phyloP scores from a whole-genome alignment of 2,113 vertebrate genomes.

The Nerophis ophidion region DNA sequence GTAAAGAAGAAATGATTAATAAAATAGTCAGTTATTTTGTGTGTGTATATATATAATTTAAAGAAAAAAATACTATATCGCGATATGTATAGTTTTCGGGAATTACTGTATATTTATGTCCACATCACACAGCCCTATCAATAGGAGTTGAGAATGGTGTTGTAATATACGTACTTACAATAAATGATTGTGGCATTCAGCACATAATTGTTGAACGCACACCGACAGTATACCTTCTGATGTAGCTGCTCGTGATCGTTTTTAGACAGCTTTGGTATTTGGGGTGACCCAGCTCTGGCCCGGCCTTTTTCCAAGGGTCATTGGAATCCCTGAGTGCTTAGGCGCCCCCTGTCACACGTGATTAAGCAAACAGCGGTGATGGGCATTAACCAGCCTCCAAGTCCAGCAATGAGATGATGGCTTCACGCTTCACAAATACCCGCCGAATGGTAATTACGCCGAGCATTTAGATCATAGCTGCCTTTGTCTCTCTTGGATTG shows the following conservation, averaged over 20 bases:
- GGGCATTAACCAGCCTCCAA: conserved; percentile 70
- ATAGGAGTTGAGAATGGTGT: conserved; percentile 7
- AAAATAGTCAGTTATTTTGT: too few species aligned
- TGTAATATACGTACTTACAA: neutral
- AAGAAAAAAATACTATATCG: too few species aligned
- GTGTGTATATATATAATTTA: too few species aligned
- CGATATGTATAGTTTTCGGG: too few species aligned
- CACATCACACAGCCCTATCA: too few species aligned
- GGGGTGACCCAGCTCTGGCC: conserved; percentile 26
- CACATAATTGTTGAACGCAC: neutral
- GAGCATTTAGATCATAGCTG: conserved; percentile 83
- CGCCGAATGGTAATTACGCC: conserved; percentile 64
- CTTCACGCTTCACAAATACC: conserved; percentile 72
- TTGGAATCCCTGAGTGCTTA: conserved; percentile 11
- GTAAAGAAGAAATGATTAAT: too few species aligned
- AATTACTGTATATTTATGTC: too few species aligned
- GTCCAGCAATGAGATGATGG: conserved; percentile 32
- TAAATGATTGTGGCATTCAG: neutral
- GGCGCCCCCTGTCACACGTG: conserved; percentile 64
- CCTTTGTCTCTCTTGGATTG: conserved; percentile 21
- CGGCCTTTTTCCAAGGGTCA: conserved; percentile 33
- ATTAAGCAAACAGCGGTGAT: conserved; percentile 44
- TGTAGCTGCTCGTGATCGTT: neutral
- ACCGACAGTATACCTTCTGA: neutral
- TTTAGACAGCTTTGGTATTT: conserved; percentile 17